A percentile compares a stretch with the other conserved stretches of the same genome.
phyloP scores from a whole-genome alignment of 2,888 invertebrate genomes.

The Orchesella flavescens region DNA sequence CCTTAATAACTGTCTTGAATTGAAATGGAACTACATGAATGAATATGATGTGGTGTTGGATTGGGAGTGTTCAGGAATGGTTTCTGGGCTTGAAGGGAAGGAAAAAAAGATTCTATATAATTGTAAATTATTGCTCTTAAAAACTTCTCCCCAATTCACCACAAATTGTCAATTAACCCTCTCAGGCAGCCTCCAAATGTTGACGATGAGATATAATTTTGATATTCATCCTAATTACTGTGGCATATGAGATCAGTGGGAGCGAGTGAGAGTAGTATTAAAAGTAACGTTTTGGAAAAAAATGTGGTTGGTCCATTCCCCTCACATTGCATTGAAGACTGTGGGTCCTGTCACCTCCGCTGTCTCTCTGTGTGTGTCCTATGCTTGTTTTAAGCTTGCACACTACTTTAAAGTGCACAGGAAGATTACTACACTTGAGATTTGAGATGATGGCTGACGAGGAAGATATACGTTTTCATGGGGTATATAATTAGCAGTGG shows the following conservation, averaged over 20 bases:
- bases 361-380: neutral
- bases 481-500: too few relatives aligned
- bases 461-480: too few relatives aligned
- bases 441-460: too few relatives aligned
- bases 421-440: too few relatives aligned
- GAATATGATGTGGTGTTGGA: neutral
- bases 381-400: neutral
- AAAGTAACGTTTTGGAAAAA: conserved; percentile 9
- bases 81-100: conserved; percentile 33
- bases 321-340: neutral
- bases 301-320: conserved; percentile 5
- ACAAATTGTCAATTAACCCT: conserved; percentile 56
- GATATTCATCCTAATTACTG: conserved; percentile 45
- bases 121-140: conserved; percentile 57
- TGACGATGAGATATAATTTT: conserved; percentile 27
- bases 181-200: conserved; percentile 39
- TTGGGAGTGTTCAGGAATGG: conserved; percentile 36
- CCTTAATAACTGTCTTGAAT: neutral
- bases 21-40: neutral
- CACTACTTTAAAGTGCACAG: too few relatives aligned
- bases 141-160: conserved; percentile 53
- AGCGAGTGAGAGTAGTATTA: neutral
- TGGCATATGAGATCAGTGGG: neutral
- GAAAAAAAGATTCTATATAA: conserved; percentile 38
- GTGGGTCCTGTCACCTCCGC: conserved; percentile 6